Conservation (phyloP, 2,797 vertebrate species). For the Momotus momota region DNA sequence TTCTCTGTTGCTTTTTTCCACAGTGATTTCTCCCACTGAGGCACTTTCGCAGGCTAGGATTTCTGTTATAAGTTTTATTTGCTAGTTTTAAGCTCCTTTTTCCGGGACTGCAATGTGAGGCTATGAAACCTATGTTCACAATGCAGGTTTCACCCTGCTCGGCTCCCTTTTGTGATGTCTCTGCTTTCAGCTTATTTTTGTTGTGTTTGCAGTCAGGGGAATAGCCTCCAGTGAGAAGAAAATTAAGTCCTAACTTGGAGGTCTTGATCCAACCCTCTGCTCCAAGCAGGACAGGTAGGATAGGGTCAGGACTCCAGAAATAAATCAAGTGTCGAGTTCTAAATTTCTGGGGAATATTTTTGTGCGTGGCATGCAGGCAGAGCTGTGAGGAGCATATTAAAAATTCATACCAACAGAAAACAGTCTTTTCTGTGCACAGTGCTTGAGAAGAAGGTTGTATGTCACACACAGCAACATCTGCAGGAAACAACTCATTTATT, state of each 20-base stretch:
- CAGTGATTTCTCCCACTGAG: background rate
- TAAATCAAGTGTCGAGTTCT: background rate
- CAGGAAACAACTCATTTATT: background rate
- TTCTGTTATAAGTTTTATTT: background rate
- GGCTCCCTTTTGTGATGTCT: background rate
- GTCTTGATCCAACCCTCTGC: background rate
- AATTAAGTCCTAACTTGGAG: background rate
- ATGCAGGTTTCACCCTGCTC: background rate
- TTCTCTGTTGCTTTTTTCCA: background rate
- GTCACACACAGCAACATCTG: background rate
- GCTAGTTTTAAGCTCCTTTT: background rate
- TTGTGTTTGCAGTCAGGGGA: background rate
- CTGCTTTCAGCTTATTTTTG: background rate
- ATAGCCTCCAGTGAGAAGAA: background rate
- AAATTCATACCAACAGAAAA: conserved; percentile 36
- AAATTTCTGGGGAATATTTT: background rate
- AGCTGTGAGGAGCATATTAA: conserved; percentile 22
- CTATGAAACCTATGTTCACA: background rate
- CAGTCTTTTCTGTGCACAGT: background rate
- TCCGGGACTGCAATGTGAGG: background rate
- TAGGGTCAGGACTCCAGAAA: conserved; percentile 19
- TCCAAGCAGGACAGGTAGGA: background rate
- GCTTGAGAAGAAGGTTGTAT: background rate
- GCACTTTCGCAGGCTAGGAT: background rate
- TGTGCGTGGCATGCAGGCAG: background rate